A percentile compares a stretch with the other conserved stretches of the same genome.
Evolutionary conservation across 1,140 invertebrate genomes (phyloP).

Genomic region (Acromyrmex echinatior): DNA sequence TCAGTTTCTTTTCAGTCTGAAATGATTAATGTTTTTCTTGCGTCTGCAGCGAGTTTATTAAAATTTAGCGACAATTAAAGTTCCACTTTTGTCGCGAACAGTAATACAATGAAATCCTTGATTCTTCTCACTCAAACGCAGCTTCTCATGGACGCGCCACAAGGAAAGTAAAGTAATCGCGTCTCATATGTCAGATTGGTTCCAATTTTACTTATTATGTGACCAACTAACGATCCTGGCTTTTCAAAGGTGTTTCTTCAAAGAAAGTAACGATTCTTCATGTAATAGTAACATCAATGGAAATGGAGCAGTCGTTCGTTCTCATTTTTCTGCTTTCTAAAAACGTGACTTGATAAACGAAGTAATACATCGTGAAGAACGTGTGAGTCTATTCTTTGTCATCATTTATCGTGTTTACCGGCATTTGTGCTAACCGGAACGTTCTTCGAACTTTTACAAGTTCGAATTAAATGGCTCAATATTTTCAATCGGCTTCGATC

Average conservation of each 20-base stretch:
- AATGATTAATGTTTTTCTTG: background rate
- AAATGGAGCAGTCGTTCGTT: constrained; percentile 30
- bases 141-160: background rate
- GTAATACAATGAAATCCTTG: background rate
- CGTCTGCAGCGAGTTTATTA: background rate
- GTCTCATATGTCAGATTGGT: constrained; percentile 46
- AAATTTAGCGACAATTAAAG: constrained; percentile 30
- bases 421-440: background rate
- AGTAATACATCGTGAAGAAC: constrained; percentile 4
- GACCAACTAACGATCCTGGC: constrained; percentile 43
- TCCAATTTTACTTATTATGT: constrained; percentile 73
- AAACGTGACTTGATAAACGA: constrained; percentile 3
- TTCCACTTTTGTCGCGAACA: constrained; percentile 16
- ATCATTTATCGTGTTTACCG: background rate
- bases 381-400: background rate
- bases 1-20: constrained; percentile 9
- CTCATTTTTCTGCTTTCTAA: background rate
- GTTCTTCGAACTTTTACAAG: background rate
- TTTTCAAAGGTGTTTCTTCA: constrained; percentile 67
- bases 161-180: constrained; percentile 56
- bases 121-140: background rate
- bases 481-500: constrained; percentile 21
- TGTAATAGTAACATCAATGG: constrained; percentile 70
- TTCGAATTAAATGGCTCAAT: background rate
- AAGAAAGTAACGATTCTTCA: constrained; percentile 58